A percentile compares a stretch with the other conserved stretches of the same genome.
These are phyloP conservation scores for Dolichopus griseipennis DNA, from an alignment of 2,888 invertebrate species.

Conservation along the genomic window DNA sequence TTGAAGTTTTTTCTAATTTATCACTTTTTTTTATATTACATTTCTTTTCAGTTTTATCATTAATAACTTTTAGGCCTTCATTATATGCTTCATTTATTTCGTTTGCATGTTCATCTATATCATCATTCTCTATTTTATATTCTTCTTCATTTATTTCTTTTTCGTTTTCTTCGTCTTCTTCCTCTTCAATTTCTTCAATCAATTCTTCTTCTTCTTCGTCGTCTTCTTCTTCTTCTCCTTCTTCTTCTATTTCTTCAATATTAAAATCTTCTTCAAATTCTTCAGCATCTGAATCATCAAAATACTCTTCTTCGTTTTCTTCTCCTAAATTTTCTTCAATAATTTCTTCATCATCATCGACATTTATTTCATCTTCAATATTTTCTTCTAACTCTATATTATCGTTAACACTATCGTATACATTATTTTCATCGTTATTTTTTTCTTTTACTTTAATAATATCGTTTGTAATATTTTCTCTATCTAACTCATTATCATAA, in stretches of 20 bases:
- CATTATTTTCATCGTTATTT: slow-evolving; percentile 12
- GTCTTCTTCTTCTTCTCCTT: slow-evolving; percentile 26
- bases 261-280: slow-evolving; percentile 26
- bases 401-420: neutral
- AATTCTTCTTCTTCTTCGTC: slow-evolving; percentile 22
- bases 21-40: neutral
- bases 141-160: slow-evolving; percentile 26
- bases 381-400: neutral
- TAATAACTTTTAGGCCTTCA: slow-evolving; percentile 10
- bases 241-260: slow-evolving; percentile 29
- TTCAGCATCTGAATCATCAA: slow-evolving; percentile 23
- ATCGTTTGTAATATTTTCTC: neutral
- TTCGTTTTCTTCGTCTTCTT: slow-evolving; percentile 27
- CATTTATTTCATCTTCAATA: slow-evolving; percentile 10
- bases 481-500: neutral
- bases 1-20: neutral
- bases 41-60: neutral
- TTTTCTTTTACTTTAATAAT: neutral
- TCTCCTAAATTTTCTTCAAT: slow-evolving; percentile 10
- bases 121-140: slow-evolving; percentile 26
- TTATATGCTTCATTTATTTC: slow-evolving; percentile 5
- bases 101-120: slow-evolving; percentile 18
- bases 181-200: slow-evolving; percentile 19
- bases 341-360: slow-evolving; percentile 24
- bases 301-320: slow-evolving; percentile 28